Conservation (phyloP, 2,113 vertebrate genomes). For the Oenanthe melanoleuca region DNA sequence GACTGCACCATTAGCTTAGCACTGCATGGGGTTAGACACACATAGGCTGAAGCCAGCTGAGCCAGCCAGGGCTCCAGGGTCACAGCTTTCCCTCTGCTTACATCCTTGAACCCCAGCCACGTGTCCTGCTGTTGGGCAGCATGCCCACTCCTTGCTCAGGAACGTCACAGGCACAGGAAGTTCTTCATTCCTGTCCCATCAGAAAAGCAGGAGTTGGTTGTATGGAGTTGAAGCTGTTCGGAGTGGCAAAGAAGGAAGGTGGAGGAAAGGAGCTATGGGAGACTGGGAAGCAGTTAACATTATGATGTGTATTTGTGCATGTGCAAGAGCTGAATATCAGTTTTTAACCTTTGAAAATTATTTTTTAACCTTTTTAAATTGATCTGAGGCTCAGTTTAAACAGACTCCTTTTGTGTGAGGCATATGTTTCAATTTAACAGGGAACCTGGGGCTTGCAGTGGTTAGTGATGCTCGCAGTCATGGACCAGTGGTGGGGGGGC, state of each 20-base stretch:
- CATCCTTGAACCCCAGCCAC: not conserved
- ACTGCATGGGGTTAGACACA: rapidly evolving
- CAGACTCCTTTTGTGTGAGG: not conserved
- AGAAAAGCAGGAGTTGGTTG: not conserved
- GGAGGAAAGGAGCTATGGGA: not conserved
- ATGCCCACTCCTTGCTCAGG: not conserved
- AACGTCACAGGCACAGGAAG: not conserved
- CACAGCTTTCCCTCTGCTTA: not conserved
- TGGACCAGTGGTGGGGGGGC: not conserved
- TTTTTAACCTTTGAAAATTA: not conserved
- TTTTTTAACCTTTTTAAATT: not conserved
- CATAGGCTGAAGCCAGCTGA: not conserved
- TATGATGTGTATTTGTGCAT: not conserved
- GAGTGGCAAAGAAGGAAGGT: not conserved
- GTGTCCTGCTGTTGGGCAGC: not conserved
- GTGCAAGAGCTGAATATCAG: not conserved
- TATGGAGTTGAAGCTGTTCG: not conserved
- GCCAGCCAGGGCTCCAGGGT: not conserved
- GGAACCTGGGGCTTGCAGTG: not conserved
- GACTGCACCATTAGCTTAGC: not conserved
- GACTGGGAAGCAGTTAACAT: not conserved
- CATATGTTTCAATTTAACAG: not conserved
- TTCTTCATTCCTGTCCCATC: not conserved
- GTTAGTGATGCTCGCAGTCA: not conserved
- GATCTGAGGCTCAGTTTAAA: not conserved